phyloP scores from a whole-genome alignment of 2,113 vertebrate genomes.

The Falcunculus frontatus region DNA sequence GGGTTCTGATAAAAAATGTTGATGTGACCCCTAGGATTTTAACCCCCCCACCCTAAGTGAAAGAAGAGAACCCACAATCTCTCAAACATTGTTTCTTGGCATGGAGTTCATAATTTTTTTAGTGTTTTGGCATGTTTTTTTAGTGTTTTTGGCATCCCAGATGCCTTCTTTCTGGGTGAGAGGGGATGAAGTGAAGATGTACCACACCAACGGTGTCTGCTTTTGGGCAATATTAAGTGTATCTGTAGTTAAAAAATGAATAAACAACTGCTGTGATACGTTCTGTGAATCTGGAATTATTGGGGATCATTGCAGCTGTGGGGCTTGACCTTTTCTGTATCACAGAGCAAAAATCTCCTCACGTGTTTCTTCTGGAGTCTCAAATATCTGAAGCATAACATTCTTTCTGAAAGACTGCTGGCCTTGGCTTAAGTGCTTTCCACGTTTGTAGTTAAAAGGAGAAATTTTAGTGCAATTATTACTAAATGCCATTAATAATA shows the following conservation, averaged over 20 bases:
- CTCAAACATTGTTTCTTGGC: background rate
- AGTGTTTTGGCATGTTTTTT: background rate
- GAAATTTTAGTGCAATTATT: background rate
- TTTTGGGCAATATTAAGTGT: background rate
- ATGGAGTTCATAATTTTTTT: background rate
- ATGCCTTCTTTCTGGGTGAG: background rate
- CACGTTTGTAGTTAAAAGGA: background rate
- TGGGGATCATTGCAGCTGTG: rapidly evolving
- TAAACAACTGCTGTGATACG: background rate
- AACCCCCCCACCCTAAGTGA: rapidly evolving
- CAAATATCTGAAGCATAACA: background rate
- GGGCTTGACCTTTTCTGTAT: background rate
- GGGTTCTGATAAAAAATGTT: background rate
- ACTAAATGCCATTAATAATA: background rate
- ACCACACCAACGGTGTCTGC: rapidly evolving
- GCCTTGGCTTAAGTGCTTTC: background rate
- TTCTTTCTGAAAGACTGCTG: background rate
- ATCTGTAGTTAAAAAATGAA: background rate
- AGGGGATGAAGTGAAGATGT: background rate
- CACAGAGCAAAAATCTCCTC: background rate
- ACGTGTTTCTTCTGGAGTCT: background rate
- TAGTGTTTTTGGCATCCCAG: background rate
- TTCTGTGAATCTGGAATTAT: background rate
- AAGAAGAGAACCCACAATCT: background rate
- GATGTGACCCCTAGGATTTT: background rate